Percentiles rank a stretch among this genome's conserved stretches.
These are phyloP conservation scores for Balearica regulorum DNA, from an alignment of 2,797 vertebrate genomes.

Conservation along the genomic window DNA sequence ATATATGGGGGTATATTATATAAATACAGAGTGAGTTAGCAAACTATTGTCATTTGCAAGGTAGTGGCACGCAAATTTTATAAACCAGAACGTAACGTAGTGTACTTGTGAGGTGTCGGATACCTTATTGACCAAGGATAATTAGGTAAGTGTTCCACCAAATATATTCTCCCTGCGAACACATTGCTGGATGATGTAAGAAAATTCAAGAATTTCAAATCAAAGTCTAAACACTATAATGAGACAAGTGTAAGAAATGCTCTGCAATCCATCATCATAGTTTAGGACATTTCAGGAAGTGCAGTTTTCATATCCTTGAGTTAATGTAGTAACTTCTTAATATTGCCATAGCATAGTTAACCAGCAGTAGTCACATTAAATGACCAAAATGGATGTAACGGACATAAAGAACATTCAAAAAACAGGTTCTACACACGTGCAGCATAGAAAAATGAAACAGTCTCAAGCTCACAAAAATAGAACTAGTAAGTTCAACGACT, in stretches of 20 bases:
- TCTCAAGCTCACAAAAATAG: conserved; percentile 53
- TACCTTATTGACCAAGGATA: not conserved
- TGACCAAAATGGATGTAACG: conserved; percentile 47
- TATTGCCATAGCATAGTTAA: not conserved
- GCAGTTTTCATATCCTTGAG: conserved; percentile 48
- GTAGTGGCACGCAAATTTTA: conserved; percentile 6
- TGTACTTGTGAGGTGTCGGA: not conserved
- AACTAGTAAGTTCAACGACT: conserved; percentile 23
- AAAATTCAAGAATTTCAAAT: not conserved
- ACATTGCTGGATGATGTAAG: not conserved
- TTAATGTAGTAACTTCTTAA: conserved; percentile 36
- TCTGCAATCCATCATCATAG: conserved; percentile 56
- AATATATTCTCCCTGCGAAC: not conserved
- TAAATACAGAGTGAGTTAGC: conserved; percentile 55
- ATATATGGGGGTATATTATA: conserved; percentile 38
- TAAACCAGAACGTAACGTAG: not conserved
- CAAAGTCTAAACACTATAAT: not conserved
- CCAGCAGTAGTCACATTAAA: conserved; percentile 7
- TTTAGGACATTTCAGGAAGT: conserved; percentile 60
- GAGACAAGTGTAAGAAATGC: conserved; percentile 7
- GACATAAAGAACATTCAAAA: conserved; percentile 51
- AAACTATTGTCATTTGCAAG: conserved; percentile 38
- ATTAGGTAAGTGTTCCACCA: conserved; percentile 1
- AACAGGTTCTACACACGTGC: conserved; percentile 57
- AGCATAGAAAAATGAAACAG: conserved; percentile 36